Base-by-base conservation (phyloP, 2,797 vertebrate species). In the Chloroceryle inda region DNA sequence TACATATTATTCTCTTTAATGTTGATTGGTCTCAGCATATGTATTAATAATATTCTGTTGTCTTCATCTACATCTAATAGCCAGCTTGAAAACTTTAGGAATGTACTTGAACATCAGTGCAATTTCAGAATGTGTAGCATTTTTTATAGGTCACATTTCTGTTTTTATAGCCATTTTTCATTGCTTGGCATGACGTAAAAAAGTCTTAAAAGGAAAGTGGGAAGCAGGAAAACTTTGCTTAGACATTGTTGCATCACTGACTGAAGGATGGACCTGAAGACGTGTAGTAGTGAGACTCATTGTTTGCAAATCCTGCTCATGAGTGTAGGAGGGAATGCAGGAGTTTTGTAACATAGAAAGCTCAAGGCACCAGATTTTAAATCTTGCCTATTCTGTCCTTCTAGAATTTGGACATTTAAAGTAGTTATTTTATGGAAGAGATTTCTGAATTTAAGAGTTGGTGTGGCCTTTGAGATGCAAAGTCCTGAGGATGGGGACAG, bases 191-290 rank as follows among this genome's bases (percentile, higher is more conserved):
- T 31, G 7, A 49, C 2, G 3, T 7, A 29, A 78, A 20, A 33
- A 56, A 56, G 26, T 24, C 79, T 33, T 33, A 13, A 21, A 62
- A 33, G 49, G 21, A 11, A 73, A 49, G 19, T 19, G 13, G 31
- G 16, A 44, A 35, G n/a, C 0, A 0, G 21, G 37, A 33, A 49
- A 58, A 24, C 6, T 74, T 71, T 64, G 45, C 63, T 42, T 35
- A 26, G 66, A 10, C 0, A 1, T 35, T 47, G 24, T 27, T 84
- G 31, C 5, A 3, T 55, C 58, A 31, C 23, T 31, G 35, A 40
- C 47, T 37, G 0, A 0, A 4, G 26, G 35, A 1, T 35, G 44
- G 31, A 20, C 24, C 45, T 89, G 68, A 63, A 67, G 59, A n/a
- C 42, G 16, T 14, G 16, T 15, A 35, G 29, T 1, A 19, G 38